phyloP scores from a whole-genome alignment of 2,888 invertebrate species.

The Corbicula japonica region DNA sequence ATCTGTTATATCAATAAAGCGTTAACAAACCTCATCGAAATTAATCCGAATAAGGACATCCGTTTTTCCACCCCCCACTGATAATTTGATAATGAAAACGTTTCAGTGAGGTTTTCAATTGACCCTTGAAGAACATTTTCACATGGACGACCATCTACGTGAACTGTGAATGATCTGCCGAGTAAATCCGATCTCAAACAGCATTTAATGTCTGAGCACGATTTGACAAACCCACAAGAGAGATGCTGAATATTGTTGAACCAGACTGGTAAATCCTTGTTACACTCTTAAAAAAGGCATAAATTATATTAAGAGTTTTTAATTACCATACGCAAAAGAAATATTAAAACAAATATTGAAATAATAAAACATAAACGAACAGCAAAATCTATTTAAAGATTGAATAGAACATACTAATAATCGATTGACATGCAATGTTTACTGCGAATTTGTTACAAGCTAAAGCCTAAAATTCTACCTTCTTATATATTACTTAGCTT shows the following conservation, averaged over 20 bases:
- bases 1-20: no score
- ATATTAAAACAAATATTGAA: no score
- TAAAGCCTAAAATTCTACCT: no score
- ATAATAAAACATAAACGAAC: no score
- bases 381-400: no score
- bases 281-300: slow-evolving; percentile 7
- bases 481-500: no score
- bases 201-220: slow-evolving; percentile 14
- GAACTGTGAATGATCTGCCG: neutral
- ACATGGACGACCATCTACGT: slow-evolving; percentile 6
- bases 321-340: no score
- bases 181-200: neutral
- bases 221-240: neutral
- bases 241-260: neutral
- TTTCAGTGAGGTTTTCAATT: neutral
- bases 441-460: no score
- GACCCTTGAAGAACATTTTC: neutral
- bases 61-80: neutral
- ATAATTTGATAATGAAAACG: neutral
- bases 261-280: neutral
- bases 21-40: slow-evolving; percentile 5
- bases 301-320: no score
- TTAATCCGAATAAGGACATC: neutral
- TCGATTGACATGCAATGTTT: no score
- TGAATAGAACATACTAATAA: no score